Conservation (phyloP, 2,888 invertebrate genomes). For the Drosophila monieri region DNA sequence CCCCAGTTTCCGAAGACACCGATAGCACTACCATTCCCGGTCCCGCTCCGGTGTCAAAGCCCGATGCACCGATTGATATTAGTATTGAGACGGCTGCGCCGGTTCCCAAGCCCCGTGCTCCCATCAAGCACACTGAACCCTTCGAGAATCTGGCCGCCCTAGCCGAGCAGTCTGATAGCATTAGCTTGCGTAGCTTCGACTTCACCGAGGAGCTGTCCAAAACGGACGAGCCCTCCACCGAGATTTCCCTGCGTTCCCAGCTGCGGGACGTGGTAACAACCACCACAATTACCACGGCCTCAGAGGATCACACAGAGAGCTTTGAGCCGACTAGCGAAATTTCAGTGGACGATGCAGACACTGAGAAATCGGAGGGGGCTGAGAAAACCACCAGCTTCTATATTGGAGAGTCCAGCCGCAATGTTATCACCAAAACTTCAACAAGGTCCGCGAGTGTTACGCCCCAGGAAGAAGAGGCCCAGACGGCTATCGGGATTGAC, state of each 20-base stretch:
- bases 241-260: constrained; percentile 71
- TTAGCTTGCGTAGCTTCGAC: constrained; percentile 80
- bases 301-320: constrained; percentile 77
- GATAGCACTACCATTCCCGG: constrained; percentile 71
- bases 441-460: constrained; percentile 61
- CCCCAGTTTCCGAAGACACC: constrained; percentile 72
- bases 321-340: constrained; percentile 79
- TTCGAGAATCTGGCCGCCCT: constrained; percentile 74
- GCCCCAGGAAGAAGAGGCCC: constrained; percentile 61
- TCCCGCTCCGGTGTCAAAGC: constrained; percentile 43
- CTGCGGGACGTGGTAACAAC: constrained; percentile 66
- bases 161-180: constrained; percentile 78
- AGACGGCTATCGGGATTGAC: constrained; percentile 57
- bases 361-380: constrained; percentile 62
- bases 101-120: constrained; percentile 82
- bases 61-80: constrained; percentile 59
- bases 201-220: constrained; percentile 80
- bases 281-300: constrained; percentile 70
- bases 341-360: constrained; percentile 75
- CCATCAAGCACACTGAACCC: constrained; percentile 76
- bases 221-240: constrained; percentile 80
- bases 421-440: constrained; percentile 82
- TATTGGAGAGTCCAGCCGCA: constrained; percentile 83
- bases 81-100: constrained; percentile 65
- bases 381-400: constrained; percentile 82